These are phyloP conservation scores for Xestia ashworthii DNA, from an alignment of 2,888 invertebrate species.

Conservation along the genomic window DNA sequence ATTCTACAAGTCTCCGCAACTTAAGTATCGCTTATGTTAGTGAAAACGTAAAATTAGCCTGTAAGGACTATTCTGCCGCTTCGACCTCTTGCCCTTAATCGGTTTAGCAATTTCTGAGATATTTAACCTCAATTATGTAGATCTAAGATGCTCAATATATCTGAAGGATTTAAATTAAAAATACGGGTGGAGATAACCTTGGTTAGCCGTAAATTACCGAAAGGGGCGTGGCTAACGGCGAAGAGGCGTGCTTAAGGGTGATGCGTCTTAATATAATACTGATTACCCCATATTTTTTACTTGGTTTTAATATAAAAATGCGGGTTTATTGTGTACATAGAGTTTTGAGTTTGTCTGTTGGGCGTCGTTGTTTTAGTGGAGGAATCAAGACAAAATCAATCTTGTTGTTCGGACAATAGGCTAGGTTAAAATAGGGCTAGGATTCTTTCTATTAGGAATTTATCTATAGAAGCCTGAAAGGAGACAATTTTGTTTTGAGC, in stretches of 20 bases:
- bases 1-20: too few relatives aligned
- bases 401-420: too few relatives aligned
- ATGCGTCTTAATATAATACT: conserved; percentile 60
- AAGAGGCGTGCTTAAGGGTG: conserved; percentile 56
- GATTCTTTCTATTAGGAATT: not conserved
- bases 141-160: conserved; percentile 44
- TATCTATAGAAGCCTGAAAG: not conserved
- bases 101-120: conserved; percentile 39
- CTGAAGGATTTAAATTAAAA: conserved; percentile 50
- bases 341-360: not conserved
- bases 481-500: too few relatives aligned
- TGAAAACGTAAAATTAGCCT: not conserved
- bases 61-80: not conserved
- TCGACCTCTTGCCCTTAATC: conserved; percentile 15
- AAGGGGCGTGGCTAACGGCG: conserved; percentile 62
- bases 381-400: too few relatives aligned
- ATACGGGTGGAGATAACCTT: conserved; percentile 27
- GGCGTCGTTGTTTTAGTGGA: not conserved
- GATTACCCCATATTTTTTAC: conserved; percentile 54
- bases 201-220: conserved; percentile 63
- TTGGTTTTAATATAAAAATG: conserved; percentile 28
- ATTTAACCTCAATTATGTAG: conserved; percentile 57
- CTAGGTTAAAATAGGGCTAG: too few relatives aligned
- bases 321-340: not conserved
- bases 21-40: not conserved